Evolutionary conservation across 2,797 vertebrate species (phyloP), one percentile per base, ranked within the genome.

Genomic region (Gila robusta): DNA sequence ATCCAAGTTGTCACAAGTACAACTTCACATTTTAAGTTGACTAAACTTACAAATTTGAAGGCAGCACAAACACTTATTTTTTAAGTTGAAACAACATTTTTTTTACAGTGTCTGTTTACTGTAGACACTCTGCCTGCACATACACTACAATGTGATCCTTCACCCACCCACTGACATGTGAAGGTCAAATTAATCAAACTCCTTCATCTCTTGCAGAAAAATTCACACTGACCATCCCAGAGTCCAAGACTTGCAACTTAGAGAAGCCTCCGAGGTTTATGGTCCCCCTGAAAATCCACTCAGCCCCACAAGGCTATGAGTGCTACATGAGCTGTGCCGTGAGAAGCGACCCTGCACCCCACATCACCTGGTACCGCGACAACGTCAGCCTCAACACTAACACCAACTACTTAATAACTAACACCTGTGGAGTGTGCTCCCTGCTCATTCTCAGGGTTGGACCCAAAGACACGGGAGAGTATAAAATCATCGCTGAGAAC

Each of bases 261-360:
- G 93, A 93, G 80, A 95, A 92, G 88, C 94, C 96, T 83, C 97
- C 98, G 0, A 94, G 94, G 77, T 97, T 99, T 90, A 89, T 97
- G 0, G 96, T 97, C n/a, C 94, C 95, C 0, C 85, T 99, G 78
- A 97, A 97, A 92, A 79, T 93, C 19, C 98, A 98, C 26, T 91
- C 95, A 14, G 96, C 98, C 88, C 96, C 96, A 0, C 90, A 93
- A 0, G 97, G 98, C n/a, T 98, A 96, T 0, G 96, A 98, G 82
- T 98, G 98, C 86, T 96, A 90, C 88, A 98, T 99, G 97, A 99
- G 93, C 92, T 99, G 98, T 2, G 97, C 98, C 0, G 90, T 98
- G 11, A 95, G 92, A 62, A 98, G 97, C 7, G 91, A 95, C 0
- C 98, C 98, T 0, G 80, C 82, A 0, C 98, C 98, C 0, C 96